These are phyloP conservation scores for Cassiopea andromeda DNA, from an alignment of 30 jellyfish, hydroid and myxozoan species.

Conservation along the genomic window DNA sequence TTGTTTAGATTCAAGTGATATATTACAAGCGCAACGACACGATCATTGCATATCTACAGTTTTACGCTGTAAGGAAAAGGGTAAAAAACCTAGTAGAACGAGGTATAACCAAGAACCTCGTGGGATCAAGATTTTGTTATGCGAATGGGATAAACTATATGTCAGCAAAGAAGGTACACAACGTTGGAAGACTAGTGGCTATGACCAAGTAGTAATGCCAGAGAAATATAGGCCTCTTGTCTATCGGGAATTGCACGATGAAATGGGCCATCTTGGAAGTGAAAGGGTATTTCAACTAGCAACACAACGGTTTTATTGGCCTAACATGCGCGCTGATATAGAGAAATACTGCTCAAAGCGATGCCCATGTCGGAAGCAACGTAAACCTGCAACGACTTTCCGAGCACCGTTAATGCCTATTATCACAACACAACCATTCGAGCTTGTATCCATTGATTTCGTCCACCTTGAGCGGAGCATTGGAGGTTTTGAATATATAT, in stretches of 20 bases:
- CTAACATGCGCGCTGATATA: slow-evolving; percentile 51
- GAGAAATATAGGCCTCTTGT: slow-evolving; percentile 22
- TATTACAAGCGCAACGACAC: slow-evolving; percentile 40
- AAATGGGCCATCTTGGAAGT: slow-evolving; percentile 66
- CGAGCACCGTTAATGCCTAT: slow-evolving; percentile 50
- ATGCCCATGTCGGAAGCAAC: slow-evolving; percentile 39
- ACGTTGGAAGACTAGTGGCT: slow-evolving; percentile 25
- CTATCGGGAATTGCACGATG: slow-evolving; percentile 46
- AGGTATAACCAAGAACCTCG: slow-evolving; percentile 10
- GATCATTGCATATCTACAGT: slow-evolving; percentile 30
- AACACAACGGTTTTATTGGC: slow-evolving; percentile 65
- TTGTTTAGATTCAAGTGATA: neutral
- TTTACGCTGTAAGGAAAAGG: slow-evolving; percentile 23
- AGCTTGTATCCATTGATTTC: slow-evolving; percentile 22
- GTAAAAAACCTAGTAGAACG: slow-evolving; percentile 14
- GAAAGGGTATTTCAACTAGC: slow-evolving; percentile 67
- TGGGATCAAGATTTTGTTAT: slow-evolving; percentile 36
- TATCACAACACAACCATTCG: slow-evolving; percentile 51
- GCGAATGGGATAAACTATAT: slow-evolving; percentile 58
- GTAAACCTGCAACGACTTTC: slow-evolving; percentile 7
- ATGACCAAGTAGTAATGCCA: slow-evolving; percentile 57
- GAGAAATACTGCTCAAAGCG: slow-evolving; percentile 17
- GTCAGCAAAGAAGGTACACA: slow-evolving; percentile 40
- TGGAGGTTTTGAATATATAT: slow-evolving; percentile 58
- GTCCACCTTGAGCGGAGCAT: slow-evolving; percentile 41